Evolutionary conservation across 2,888 invertebrate genomes (phyloP), one percentile per base, ranked within the genome.

Genomic region (Ennomos erosarius): DNA sequence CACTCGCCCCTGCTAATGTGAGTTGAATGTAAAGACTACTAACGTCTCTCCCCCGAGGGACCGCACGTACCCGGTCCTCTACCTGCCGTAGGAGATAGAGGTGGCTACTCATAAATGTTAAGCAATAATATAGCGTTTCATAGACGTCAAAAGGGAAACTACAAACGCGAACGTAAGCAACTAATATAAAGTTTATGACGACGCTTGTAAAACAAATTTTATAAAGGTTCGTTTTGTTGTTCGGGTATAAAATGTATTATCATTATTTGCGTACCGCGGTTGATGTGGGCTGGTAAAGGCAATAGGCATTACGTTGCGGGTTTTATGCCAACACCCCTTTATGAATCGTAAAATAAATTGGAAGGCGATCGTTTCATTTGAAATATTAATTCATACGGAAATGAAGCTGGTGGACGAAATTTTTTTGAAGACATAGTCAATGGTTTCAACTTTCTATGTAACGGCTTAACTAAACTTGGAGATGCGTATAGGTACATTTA

Each of bases 11-110:
- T 68, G 75, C 79, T 85, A 88, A 88, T 88, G 86, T 78, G 82
- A 76, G 78, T 79, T 81, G 85, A 84, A 85, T 84, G 83, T 79
- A 81, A 81, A 84, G 81, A 81, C 83, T 83, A 78, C 78, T 76
- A 76, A 81, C 79, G 75, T 77, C 79, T 78, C 72, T 69, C 67
- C 81, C 87, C 81, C 84, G 57, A 70, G 81, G 83, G 85, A 77
- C 68, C 51, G 51, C 64, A 67, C 65, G 55, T 62, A 68, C 69
- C 55, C 65, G 58, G 67, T 57, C 65, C 69, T 59, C 61, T 44
- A 62, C 55, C 54, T 66, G 62, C 54, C 54, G 61, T 56, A 36
- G 43, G 52, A 49, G 59, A 48, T 46, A 43, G 11, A 59, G 38
- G 46, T 48, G 39, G 51, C 55, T 62, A 46, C 55, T 58, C 46